Base-by-base conservation (phyloP, 2,888 invertebrate genomes). In the Pseudolycoriella hygida region DNA sequence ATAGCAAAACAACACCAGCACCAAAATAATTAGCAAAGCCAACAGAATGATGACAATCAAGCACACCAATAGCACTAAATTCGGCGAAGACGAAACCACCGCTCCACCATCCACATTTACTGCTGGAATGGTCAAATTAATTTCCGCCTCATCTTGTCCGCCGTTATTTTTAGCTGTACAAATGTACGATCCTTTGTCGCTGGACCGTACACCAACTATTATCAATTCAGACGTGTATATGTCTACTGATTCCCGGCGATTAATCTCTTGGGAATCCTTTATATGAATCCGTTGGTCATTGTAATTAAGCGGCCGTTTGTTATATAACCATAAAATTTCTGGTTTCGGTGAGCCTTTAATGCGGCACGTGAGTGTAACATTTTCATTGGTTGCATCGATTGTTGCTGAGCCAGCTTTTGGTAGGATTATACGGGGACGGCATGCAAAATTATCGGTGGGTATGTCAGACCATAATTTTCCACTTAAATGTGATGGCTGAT, bases 151-250 rank as follows among this genome's bases (percentile, higher is more conserved):
- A 50, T 78, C 80, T 2, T 76, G 73, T 1, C 89, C 90, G 1
- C 84, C 90, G 1, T 76, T 72, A 60, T 86, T 90, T 56, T 77
- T 80, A 0, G 88, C 89, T 3, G 81, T 73, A 57, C 90, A 92
- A 40, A 75, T 69, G 59, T 84, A 85, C 43, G 77, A 74, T 1
- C 84, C 84, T 53, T 75, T 73, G 56, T 85, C 85, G 12, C 72
- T 71, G 8, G 64, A 64, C 2, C 70, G 66, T 0, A 77, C 71
- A 18, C 77, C 72, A 1, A 71, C 64, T 40, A 85, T 76, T 1
- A 80, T 81, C 41, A 86, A 61, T 57, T 84, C 64, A 0, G 65
- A 63, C 15, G 42, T 47, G 39, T 46, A 46, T 70, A 39, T 66
- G 58, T 65, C 72, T 49, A 40, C 15, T 31, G 57, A 57, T 55